These are phyloP conservation scores for Oncorhynchus nerka DNA, from an alignment of 2,113 vertebrate species.

Conservation along the genomic window DNA sequence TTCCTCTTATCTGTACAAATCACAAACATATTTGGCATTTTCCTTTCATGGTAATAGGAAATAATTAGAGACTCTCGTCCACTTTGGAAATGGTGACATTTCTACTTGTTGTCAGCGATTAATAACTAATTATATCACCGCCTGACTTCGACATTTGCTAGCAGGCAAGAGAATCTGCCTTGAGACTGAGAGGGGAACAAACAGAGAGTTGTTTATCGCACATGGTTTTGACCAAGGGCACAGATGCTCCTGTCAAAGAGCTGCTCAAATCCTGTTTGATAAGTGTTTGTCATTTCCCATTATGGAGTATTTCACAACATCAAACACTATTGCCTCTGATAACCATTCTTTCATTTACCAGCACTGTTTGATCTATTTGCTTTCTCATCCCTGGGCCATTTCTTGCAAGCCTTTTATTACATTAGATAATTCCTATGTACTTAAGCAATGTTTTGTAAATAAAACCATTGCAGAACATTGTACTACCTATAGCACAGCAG, in stretches of 20 bases:
- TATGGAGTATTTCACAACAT: constrained; percentile 65
- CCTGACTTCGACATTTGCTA: constrained; percentile 60
- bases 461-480: neutral
- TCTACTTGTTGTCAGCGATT: constrained; percentile 54
- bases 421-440: constrained; percentile 64
- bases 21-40: constrained; percentile 25
- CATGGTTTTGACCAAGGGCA: constrained; percentile 49
- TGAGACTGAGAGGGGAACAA: neutral
- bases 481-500: too few species aligned
- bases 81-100: constrained; percentile 56
- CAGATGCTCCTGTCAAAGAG: constrained; percentile 7
- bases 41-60: constrained; percentile 51
- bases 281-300: constrained; percentile 45
- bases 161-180: constrained; percentile 17
- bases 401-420: constrained; percentile 51
- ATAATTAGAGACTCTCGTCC: constrained; percentile 57
- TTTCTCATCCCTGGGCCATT: constrained; percentile 51
- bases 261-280: constrained; percentile 12
- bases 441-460: constrained; percentile 54
- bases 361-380: constrained; percentile 64
- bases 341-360: constrained; percentile 62
- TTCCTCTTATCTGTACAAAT: constrained; percentile 27
- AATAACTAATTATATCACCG: constrained; percentile 58
- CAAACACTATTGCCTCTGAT: constrained; percentile 64
- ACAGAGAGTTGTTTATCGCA: neutral